phyloP scores from a whole-genome alignment of 2,113 vertebrate genomes.

The Miniopterus natalensis region DNA sequence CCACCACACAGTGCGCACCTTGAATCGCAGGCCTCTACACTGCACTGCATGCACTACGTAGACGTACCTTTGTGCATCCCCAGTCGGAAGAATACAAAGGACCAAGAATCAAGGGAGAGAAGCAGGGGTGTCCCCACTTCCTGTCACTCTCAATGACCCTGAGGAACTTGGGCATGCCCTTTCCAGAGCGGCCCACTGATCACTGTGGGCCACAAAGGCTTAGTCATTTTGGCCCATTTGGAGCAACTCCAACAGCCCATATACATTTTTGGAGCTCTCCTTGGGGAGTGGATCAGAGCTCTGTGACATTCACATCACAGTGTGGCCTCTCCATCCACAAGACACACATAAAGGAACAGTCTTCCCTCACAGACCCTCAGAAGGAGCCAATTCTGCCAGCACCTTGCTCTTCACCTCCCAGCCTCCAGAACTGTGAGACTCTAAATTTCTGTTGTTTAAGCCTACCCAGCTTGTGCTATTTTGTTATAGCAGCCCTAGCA shows the following conservation, averaged over 20 bases:
- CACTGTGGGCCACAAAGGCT: background rate
- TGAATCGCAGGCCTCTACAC: background rate
- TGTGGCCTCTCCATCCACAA: background rate
- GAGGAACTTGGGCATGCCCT: background rate
- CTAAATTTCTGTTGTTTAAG: too few relatives aligned
- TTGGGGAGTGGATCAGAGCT: background rate
- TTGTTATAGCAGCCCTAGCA: too few relatives aligned
- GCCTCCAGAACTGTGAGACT: too few relatives aligned
- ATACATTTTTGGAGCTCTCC: background rate
- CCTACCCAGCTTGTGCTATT: too few relatives aligned
- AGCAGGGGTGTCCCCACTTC: background rate
- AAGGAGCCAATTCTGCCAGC: too few relatives aligned
- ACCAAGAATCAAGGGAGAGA: background rate
- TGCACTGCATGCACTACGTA: background rate
- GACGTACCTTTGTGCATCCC: background rate
- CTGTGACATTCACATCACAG: background rate
- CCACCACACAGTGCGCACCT: background rate
- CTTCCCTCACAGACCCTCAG: too few relatives aligned
- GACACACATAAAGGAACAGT: too few relatives aligned
- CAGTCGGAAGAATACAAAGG: background rate
- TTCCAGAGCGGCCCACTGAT: background rate
- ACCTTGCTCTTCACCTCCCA: too few relatives aligned
- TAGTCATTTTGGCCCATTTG: background rate
- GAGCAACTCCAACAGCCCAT: background rate
- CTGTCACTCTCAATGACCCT: background rate